Conservation (phyloP, 2,888 invertebrate species). For the Papilio protenor region DNA sequence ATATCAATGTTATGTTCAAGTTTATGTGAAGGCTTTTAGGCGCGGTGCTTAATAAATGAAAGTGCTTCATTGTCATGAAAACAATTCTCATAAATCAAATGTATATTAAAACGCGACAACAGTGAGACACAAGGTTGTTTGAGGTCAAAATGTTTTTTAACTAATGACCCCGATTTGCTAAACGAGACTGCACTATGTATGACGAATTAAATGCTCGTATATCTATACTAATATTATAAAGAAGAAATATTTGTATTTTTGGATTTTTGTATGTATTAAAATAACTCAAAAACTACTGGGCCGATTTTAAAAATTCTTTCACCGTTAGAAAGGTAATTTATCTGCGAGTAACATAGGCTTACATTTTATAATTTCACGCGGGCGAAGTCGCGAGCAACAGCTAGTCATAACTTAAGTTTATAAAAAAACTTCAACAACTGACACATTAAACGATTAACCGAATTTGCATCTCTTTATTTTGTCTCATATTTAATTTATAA, state of each 20-base stretch:
- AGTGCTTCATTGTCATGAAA: slow-evolving; percentile 38
- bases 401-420: background rate
- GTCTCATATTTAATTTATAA: background rate
- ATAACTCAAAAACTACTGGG: too few relatives aligned
- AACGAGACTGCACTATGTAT: background rate
- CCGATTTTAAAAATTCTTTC: too few relatives aligned
- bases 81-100: slow-evolving; percentile 38
- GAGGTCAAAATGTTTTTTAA: background rate
- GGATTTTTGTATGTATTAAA: too few relatives aligned
- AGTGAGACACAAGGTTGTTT: slow-evolving; percentile 26
- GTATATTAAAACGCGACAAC: slow-evolving; percentile 35
- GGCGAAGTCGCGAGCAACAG: too few relatives aligned
- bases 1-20: slow-evolving; percentile 18
- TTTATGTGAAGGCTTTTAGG: slow-evolving; percentile 31
- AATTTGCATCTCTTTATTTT: background rate
- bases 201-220: background rate
- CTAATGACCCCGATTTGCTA: background rate
- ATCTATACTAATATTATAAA: too few relatives aligned
- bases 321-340: too few relatives aligned
- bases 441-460: background rate
- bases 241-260: too few relatives aligned
- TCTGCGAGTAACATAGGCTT: too few relatives aligned
- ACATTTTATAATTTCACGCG: too few relatives aligned
- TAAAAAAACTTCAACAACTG: background rate
- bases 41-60: slow-evolving; percentile 42